phyloP scores from a whole-genome alignment of 2,797 vertebrate genomes.

The Sebastiscus albofasciatus region DNA sequence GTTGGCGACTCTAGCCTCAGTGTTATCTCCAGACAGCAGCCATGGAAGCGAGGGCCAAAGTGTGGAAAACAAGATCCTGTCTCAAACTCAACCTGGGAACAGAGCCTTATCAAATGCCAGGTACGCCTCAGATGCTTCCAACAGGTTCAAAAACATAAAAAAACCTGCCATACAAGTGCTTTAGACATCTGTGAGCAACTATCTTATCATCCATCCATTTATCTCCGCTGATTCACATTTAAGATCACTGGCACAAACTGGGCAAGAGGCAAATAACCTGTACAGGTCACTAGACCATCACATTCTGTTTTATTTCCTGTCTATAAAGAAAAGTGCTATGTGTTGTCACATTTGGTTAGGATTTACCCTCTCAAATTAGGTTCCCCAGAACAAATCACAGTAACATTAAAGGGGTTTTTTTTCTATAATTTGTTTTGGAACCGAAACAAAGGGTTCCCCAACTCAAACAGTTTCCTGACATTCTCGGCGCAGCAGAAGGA shows the following conservation, averaged over 20 bases:
- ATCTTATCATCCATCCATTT: constrained; percentile 10
- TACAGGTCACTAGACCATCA: not conserved
- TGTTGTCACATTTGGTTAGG: constrained; percentile 33
- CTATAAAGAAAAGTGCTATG: constrained; percentile 23
- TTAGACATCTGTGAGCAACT: constrained; percentile 41
- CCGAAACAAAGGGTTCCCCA: constrained; percentile 76
- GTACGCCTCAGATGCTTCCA: constrained; percentile 36
- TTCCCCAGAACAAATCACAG: constrained; percentile 51
- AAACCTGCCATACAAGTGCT: constrained; percentile 1
- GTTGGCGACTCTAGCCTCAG: constrained; percentile 39
- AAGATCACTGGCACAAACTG: constrained; percentile 13
- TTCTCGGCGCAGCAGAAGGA: constrained; percentile 67
- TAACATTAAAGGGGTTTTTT: constrained; percentile 26
- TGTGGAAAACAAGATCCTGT: constrained; percentile 60
- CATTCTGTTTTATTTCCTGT: not conserved
- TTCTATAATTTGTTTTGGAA: constrained; percentile 62
- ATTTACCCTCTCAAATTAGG: constrained; percentile 37
- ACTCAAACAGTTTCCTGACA: constrained; percentile 76
- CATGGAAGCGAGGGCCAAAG: constrained; percentile 45
- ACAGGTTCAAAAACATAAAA: constrained; percentile 29
- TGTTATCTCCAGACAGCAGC: constrained; percentile 76
- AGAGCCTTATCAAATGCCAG: constrained; percentile 57
- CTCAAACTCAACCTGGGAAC: constrained; percentile 49
- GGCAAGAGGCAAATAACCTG: constrained; percentile 6
- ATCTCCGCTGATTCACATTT: not conserved